phyloP scores from a whole-genome alignment of 2,888 invertebrate species.

The Nemapogon koenigi region DNA sequence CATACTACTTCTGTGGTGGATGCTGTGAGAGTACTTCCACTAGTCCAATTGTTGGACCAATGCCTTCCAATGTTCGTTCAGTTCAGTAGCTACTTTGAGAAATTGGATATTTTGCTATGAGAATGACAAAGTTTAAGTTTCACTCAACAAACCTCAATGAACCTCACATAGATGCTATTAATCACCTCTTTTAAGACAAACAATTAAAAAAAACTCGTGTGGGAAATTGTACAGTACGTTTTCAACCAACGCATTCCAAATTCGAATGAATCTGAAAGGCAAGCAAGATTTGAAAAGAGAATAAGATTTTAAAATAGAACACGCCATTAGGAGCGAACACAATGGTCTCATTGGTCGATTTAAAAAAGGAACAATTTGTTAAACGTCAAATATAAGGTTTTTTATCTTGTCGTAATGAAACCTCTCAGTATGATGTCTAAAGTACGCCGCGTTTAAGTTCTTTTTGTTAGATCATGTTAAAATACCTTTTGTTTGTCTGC shows the following conservation, averaged over 20 bases:
- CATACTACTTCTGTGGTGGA: no score
- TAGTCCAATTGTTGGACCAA: no score
- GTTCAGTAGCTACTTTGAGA: no score
- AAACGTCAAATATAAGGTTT: slow-evolving; percentile 64
- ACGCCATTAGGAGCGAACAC: slow-evolving; percentile 62
- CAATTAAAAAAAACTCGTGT: slow-evolving; percentile 44
- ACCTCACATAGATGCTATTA: slow-evolving; percentile 44
- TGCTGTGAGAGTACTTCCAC: no score
- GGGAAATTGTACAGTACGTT: slow-evolving; percentile 55
- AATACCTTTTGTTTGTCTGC: no score
- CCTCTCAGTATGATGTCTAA: slow-evolving; percentile 40
- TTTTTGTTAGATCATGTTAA: no score
- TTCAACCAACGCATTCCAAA: slow-evolving; percentile 57
- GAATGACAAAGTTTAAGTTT: slow-evolving; percentile 18
- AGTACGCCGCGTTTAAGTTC: no score
- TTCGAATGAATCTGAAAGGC: slow-evolving; percentile 62
- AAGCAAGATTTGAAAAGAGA: slow-evolving; percentile 61
- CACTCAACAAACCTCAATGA: slow-evolving; percentile 33
- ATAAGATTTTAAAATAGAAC: slow-evolving; percentile 65
- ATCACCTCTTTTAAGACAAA: slow-evolving; percentile 58
- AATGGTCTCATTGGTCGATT: slow-evolving; percentile 65
- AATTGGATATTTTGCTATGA: slow-evolving; percentile 1
- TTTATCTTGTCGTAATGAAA: slow-evolving; percentile 59
- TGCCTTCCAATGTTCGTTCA: no score
- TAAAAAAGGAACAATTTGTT: slow-evolving; percentile 66